Evolutionary conservation across 2,888 invertebrate genomes (phyloP).

Genomic region (Archips xylosteana): DNA sequence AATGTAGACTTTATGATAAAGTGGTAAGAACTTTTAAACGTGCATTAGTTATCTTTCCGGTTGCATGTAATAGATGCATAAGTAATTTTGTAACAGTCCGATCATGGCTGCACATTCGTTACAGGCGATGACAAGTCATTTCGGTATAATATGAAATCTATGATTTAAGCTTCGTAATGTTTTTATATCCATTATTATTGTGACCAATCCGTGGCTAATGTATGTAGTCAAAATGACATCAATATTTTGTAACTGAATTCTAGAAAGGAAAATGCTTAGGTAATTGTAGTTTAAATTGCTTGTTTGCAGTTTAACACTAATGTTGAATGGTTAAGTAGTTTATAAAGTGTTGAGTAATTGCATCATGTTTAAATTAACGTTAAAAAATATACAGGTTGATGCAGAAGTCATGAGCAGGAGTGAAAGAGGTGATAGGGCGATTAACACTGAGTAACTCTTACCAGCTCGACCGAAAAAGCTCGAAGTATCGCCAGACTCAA

Average conservation of each 20-base stretch:
- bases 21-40: background rate
- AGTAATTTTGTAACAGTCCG: conserved; percentile 24
- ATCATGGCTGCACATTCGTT: conserved; percentile 40
- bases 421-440: too few species aligned
- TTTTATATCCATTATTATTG: conserved; percentile 18
- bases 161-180: conserved; percentile 9
- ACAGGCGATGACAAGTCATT: conserved; percentile 37
- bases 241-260: background rate
- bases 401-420: too few species aligned
- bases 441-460: too few species aligned
- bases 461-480: too few species aligned
- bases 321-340: too few species aligned
- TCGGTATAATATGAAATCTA: conserved; percentile 26
- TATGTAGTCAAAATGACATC: conserved; percentile 14
- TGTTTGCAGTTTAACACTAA: background rate
- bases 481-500: too few species aligned
- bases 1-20: background rate
- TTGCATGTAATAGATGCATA: conserved; percentile 6
- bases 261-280: background rate
- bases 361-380: too few species aligned
- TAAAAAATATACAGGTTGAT: too few species aligned
- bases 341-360: too few species aligned
- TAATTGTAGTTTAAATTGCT: background rate
- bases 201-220: conserved; percentile 6
- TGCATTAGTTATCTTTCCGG: background rate